Conservation (phyloP, 2,797 vertebrate species). For the Mus caroli region DNA sequence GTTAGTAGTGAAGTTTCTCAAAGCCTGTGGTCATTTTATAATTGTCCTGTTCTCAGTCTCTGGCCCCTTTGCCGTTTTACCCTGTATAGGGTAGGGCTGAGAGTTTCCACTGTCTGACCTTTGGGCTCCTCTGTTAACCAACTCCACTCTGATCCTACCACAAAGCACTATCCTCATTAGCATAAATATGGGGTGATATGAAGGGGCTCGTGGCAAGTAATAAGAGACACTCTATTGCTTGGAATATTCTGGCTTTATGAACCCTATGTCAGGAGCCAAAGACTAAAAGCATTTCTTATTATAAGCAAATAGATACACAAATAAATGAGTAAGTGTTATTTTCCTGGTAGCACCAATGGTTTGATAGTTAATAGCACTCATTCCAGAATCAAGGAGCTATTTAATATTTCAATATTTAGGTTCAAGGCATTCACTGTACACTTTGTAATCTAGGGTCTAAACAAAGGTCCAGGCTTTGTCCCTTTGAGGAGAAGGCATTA, state of each 20-base stretch:
- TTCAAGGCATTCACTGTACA: neutral
- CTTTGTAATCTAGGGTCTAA: conserved; percentile 21
- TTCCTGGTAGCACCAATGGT: neutral
- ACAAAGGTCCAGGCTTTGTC: conserved; percentile 9
- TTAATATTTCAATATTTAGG: neutral
- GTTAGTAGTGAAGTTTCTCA: neutral
- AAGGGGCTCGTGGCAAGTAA: neutral
- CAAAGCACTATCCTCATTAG: neutral
- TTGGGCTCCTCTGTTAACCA: neutral
- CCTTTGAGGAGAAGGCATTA: neutral
- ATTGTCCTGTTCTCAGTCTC: neutral
- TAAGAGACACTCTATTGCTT: neutral
- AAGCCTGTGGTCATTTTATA: too few relatives aligned
- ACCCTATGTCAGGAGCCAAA: neutral
- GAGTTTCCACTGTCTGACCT: neutral
- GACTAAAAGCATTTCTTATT: neutral
- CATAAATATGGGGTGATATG: neutral
- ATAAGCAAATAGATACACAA: neutral
- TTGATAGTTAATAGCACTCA: neutral
- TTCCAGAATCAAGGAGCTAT: neutral
- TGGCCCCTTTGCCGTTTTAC: neutral
- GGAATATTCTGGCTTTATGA: neutral
- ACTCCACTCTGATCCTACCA: neutral
- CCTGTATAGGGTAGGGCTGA: neutral
- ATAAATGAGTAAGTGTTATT: neutral